phyloP scores from a whole-genome alignment of 2,113 vertebrate species.

The Athene noctua region DNA sequence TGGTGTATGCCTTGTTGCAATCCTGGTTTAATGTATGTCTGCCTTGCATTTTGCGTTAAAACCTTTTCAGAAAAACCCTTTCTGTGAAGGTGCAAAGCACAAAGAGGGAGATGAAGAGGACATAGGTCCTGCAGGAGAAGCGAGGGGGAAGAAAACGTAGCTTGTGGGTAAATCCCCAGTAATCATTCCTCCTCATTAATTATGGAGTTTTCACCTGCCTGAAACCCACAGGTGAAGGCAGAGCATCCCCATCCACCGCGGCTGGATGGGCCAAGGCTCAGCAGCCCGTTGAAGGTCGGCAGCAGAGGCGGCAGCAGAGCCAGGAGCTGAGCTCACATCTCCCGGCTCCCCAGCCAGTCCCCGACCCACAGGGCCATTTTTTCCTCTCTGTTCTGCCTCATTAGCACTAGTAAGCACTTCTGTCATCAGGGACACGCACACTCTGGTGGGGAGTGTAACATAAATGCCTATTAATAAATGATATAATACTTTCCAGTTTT shows the following conservation, averaged over 20 bases:
- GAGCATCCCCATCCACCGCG: background rate
- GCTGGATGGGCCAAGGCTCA: background rate
- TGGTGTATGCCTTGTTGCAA: accelerated
- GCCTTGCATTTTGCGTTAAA: background rate
- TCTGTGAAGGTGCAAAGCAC: background rate
- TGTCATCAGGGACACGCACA: conserved; percentile 64
- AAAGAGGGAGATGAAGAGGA: background rate
- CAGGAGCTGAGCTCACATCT: conserved; percentile 68
- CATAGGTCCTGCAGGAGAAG: background rate
- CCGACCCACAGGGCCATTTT: conserved; percentile 59
- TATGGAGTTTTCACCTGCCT: accelerated
- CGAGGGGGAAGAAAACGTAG: accelerated
- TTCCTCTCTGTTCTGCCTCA: conserved; percentile 67
- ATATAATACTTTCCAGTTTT: conserved; percentile 71
- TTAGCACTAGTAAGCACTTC: conserved; percentile 67
- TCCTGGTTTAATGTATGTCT: accelerated
- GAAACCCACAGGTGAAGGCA: background rate
- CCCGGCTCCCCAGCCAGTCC: conserved; percentile 52
- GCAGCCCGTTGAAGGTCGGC: background rate
- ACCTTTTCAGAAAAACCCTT: background rate
- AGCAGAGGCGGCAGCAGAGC: background rate
- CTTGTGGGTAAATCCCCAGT: background rate
- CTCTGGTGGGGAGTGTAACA: conserved; percentile 64
- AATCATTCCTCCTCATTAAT: accelerated
- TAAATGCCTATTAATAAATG: conserved; percentile 64